phyloP scores from a whole-genome alignment of 2,113 vertebrate species.

The Antechinus stuartii region DNA sequence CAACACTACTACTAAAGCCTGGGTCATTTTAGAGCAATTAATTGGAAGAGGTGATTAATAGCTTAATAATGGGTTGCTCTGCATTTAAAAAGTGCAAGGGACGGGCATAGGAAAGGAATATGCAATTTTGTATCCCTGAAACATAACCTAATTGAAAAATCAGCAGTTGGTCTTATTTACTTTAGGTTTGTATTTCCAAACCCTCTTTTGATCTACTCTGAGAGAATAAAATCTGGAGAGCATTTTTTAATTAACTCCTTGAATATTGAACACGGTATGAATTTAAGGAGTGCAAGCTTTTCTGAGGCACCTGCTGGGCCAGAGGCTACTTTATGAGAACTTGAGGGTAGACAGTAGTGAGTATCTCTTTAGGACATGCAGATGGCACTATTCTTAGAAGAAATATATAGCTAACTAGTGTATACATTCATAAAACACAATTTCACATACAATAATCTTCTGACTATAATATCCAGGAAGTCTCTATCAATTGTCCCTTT shows the following conservation, averaged over 20 bases:
- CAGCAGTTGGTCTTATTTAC: constrained; percentile 70
- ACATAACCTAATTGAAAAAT: constrained; percentile 77
- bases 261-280: constrained; percentile 47
- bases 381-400: not conserved
- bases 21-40: constrained; percentile 86
- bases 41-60: constrained; percentile 88
- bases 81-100: constrained; percentile 77
- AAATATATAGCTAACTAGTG: not conserved
- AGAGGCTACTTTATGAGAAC: constrained; percentile 48
- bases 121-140: constrained; percentile 80
- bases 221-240: constrained; percentile 64
- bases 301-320: constrained; percentile 32
- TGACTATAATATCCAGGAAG: not conserved
- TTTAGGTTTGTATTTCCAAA: constrained; percentile 65
- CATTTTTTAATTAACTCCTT: constrained; percentile 69
- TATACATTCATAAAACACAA: not conserved
- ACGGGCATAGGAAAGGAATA: constrained; percentile 65
- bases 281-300: constrained; percentile 31
- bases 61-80: constrained; percentile 87
- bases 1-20: constrained; percentile 77
- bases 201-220: constrained; percentile 58
- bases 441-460: not conserved
- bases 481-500: not conserved
- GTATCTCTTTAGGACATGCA: constrained; percentile 38
- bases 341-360: constrained; percentile 48